phyloP scores from a whole-genome alignment of 2,797 vertebrate species.

The Phalloptychus januarius region DNA sequence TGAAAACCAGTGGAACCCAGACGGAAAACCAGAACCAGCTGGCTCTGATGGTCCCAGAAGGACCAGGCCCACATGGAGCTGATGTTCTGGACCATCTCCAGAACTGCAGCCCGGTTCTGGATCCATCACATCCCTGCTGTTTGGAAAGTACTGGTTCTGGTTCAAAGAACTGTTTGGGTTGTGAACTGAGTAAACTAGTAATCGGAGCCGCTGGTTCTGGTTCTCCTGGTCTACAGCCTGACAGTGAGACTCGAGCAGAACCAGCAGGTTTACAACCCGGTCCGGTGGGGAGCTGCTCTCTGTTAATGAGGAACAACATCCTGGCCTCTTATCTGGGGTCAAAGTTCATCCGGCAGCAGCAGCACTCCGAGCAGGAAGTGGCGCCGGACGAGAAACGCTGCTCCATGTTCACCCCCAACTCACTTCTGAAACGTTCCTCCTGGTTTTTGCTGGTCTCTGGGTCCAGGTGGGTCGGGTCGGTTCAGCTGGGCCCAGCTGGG shows the following conservation, averaged over 20 bases:
- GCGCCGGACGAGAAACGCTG: background rate
- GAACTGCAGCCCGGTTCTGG: background rate
- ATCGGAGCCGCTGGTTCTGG: background rate
- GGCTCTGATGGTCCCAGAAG: background rate
- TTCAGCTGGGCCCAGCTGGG: background rate
- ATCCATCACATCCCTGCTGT: background rate
- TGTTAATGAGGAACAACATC: constrained; percentile 52
- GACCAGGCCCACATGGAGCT: background rate
- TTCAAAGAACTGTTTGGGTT: background rate
- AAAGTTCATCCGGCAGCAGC: constrained; percentile 40
- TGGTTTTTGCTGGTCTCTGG: background rate
- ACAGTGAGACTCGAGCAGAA: background rate
- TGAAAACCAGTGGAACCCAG: background rate
- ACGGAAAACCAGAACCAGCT: too few species aligned
- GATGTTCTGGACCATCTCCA: background rate
- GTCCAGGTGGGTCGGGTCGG: too few species aligned
- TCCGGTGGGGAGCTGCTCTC: background rate
- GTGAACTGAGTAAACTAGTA: background rate
- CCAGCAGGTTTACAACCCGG: constrained; percentile 19
- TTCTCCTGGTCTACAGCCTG: background rate
- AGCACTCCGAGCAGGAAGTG: constrained; percentile 2
- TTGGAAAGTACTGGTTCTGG: background rate
- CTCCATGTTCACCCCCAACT: background rate
- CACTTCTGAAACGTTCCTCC: background rate
- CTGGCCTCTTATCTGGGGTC: constrained; percentile 52